Percentiles rank a stretch among this genome's conserved stretches.
phyloP scores from a whole-genome alignment of 2,113 vertebrate species.

The Fulica atra region DNA sequence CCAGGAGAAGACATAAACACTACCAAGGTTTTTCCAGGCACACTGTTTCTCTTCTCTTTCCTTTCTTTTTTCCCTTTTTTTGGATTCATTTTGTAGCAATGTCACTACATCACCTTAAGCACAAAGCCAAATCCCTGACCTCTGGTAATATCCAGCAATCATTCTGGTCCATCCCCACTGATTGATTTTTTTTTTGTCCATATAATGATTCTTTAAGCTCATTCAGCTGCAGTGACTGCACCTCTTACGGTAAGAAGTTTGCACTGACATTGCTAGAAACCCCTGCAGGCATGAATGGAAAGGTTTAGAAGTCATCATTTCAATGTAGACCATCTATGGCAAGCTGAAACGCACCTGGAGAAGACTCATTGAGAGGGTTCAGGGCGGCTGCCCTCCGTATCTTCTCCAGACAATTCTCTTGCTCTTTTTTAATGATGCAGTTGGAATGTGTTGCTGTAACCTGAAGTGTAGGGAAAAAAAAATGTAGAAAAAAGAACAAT shows the following conservation, averaged over 20 bases:
- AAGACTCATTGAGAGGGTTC: slow-evolving; percentile 73
- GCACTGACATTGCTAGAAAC: background rate
- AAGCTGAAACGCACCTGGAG: slow-evolving; percentile 60
- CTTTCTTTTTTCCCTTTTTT: too few relatives aligned
- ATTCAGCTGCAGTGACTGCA: background rate
- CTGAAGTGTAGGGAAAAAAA: background rate
- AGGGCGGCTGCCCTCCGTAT: slow-evolving; percentile 69
- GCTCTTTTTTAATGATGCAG: slow-evolving; percentile 81
- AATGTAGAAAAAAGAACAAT: background rate
- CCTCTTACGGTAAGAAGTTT: background rate
- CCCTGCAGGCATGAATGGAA: background rate
- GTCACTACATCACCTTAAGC: background rate
- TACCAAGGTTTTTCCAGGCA: background rate
- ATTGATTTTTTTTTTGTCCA: background rate
- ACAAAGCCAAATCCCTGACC: background rate
- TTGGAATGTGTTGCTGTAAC: slow-evolving; percentile 72
- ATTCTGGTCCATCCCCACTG: background rate
- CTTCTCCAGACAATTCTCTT: slow-evolving; percentile 77
- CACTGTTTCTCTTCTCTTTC: background rate
- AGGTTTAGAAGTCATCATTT: background rate
- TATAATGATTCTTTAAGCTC: background rate
- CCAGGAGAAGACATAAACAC: background rate
- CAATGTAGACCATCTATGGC: fast-evolving
- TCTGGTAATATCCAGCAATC: background rate
- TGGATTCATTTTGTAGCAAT: background rate